phyloP scores from a whole-genome alignment of 2,888 invertebrate genomes.

The Hypolimnas misippus region DNA sequence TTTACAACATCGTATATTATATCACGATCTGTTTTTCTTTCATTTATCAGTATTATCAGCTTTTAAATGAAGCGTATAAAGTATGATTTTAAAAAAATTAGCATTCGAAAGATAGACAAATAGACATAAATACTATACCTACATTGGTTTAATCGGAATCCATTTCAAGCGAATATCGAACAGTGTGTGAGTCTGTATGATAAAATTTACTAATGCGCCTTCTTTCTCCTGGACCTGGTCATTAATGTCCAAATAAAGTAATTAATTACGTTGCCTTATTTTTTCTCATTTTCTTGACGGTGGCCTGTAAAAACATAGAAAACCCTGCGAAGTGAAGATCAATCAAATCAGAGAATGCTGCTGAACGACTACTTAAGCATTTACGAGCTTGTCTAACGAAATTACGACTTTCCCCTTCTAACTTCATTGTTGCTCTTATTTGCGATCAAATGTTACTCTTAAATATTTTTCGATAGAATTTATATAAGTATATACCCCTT shows the following conservation, averaged over 20 bases:
- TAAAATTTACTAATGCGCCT: constrained; percentile 58
- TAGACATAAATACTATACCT: too few relatives aligned
- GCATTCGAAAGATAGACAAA: too few relatives aligned
- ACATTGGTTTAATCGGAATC: too few relatives aligned
- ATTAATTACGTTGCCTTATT: constrained; percentile 78
- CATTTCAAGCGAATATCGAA: background rate
- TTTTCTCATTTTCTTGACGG: constrained; percentile 75
- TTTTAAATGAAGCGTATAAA: too few relatives aligned
- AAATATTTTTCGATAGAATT: constrained; percentile 27
- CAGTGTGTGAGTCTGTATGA: background rate
- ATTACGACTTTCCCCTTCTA: constrained; percentile 44
- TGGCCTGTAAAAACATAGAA: constrained; percentile 72
- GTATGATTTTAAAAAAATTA: too few relatives aligned
- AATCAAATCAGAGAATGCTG: constrained; percentile 76
- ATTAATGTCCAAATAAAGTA: constrained; percentile 83
- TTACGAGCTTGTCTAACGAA: constrained; percentile 66
- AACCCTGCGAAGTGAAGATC: constrained; percentile 69
- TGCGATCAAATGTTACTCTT: constrained; percentile 22
- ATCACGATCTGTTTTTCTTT: too few relatives aligned
- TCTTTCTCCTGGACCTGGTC: constrained; percentile 74
- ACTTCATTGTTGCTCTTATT: constrained; percentile 42
- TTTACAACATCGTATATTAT: too few relatives aligned
- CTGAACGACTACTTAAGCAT: constrained; percentile 69
- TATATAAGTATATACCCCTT: too few relatives aligned
- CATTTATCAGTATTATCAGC: too few relatives aligned